Percentiles rank a stretch among this genome's conserved stretches.
Evolutionary conservation across 2,797 vertebrate species (phyloP).

Genomic region (Podarcis siculus): DNA sequence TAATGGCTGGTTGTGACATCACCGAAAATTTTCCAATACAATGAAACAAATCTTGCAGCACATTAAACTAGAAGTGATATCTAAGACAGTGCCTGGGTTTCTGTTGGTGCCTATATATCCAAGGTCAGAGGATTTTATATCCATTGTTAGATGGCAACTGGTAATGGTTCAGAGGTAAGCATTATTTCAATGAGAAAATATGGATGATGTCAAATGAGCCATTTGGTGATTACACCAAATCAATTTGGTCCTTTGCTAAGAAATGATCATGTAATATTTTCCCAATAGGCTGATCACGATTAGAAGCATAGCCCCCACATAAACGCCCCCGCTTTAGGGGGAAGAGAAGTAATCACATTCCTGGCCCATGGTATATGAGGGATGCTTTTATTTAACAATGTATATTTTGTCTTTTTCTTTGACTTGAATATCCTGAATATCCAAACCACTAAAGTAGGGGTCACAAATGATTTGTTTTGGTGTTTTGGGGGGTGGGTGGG

Average conservation of each 20-base stretch:
- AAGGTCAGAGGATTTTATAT: constrained; percentile 18
- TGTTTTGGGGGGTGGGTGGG: too few species aligned
- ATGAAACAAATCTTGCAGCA: neutral
- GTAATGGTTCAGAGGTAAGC: neutral
- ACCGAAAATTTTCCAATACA: neutral
- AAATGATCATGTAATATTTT: constrained; percentile 37
- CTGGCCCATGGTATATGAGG: neutral
- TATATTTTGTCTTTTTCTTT: neutral
- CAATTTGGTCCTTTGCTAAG: constrained; percentile 31
- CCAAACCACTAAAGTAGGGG: too few species aligned
- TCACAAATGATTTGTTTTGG: too few species aligned
- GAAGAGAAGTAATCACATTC: neutral
- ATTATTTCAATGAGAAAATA: constrained; percentile 31
- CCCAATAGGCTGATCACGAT: constrained; percentile 5
- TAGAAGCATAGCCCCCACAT: constrained; percentile 11
- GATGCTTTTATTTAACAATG: neutral
- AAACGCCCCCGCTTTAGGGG: neutral
- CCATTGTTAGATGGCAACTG: neutral
- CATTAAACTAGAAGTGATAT: neutral
- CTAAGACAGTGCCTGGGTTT: neutral
- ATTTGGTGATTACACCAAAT: constrained; percentile 44
- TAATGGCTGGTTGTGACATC: neutral
- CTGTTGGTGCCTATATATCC: neutral
- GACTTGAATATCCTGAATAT: constrained; percentile 18
- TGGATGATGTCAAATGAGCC: constrained; percentile 21